A percentile compares a stretch with the other conserved stretches of the same genome.
These are phyloP conservation scores for Picathartes gymnocephalus DNA, from an alignment of 2,113 vertebrate species.

Conservation along the genomic window DNA sequence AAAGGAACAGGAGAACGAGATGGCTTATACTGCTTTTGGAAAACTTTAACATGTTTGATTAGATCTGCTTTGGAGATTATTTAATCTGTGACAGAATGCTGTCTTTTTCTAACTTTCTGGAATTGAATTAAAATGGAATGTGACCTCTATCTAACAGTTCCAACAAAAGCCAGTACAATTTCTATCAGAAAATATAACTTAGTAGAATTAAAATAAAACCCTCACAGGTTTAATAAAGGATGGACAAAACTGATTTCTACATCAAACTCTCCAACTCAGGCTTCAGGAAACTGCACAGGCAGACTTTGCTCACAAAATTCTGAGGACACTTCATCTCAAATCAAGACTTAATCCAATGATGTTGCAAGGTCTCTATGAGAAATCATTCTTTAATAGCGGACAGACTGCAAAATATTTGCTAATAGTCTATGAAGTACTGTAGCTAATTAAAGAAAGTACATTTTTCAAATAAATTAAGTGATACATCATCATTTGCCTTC, in stretches of 20 bases:
- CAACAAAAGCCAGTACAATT: not conserved
- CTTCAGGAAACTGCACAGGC: not conserved
- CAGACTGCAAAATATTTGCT: not conserved
- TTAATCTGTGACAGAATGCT: not conserved
- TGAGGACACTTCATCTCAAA: not conserved
- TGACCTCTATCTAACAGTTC: not conserved
- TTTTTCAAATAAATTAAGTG: constrained; percentile 37
- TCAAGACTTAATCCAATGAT: not conserved
- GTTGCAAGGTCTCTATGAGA: not conserved
- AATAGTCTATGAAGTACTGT: not conserved
- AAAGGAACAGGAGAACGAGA: not conserved
- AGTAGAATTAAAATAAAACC: not conserved
- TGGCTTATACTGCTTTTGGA: not conserved
- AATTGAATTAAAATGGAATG: not conserved
- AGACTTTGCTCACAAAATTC: not conserved
- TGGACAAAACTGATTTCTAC: not conserved
- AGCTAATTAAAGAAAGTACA: constrained; percentile 31
- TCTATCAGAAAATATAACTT: not conserved
- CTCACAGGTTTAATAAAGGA: not conserved
- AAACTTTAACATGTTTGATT: not conserved
- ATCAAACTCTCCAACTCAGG: not conserved
- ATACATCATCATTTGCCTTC: not conserved
- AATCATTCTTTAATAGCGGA: not conserved
- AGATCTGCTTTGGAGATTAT: not conserved
- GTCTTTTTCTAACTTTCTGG: not conserved